Percentiles rank a stretch among this genome's conserved stretches.
Evolutionary conservation across 1,140 invertebrate species (phyloP).

Genomic region (Drosophila littoralis): DNA sequence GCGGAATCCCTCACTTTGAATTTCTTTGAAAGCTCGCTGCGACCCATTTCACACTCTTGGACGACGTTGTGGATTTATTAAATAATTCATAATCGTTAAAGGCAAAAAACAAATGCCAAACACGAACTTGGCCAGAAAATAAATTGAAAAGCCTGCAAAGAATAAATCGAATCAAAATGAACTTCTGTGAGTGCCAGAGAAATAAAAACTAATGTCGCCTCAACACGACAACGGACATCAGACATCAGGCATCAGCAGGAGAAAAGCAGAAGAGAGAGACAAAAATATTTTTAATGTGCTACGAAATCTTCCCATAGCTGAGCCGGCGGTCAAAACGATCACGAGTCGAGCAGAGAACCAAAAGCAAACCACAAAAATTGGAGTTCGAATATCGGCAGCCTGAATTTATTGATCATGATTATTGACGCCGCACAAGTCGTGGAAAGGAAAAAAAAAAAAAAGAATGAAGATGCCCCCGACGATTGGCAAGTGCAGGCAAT

Average conservation of each 20-base stretch:
- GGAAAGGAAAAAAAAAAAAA: slow-evolving; percentile 18
- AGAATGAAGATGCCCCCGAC: slow-evolving; percentile 53
- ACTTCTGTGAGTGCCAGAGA: slow-evolving; percentile 40
- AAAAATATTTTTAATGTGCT: slow-evolving; percentile 48
- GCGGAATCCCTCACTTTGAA: slow-evolving; percentile 3
- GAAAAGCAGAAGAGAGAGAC: slow-evolving; percentile 3
- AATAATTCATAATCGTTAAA: slow-evolving; percentile 55
- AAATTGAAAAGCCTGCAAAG: slow-evolving; percentile 54
- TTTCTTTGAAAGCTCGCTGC: neutral
- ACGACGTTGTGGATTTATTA: slow-evolving; percentile 31
- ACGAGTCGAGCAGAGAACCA: slow-evolving; percentile 46
- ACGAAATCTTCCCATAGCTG: slow-evolving; percentile 69
- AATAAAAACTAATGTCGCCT: slow-evolving; percentile 59
- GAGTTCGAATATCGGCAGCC: slow-evolving; percentile 41
- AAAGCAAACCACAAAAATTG: slow-evolving; percentile 5
- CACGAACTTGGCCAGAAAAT: slow-evolving; percentile 54
- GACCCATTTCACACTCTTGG: slow-evolving; percentile 49
- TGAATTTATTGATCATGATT: slow-evolving; percentile 81
- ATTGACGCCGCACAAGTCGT: slow-evolving; percentile 74
- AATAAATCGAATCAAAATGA: slow-evolving; percentile 51
- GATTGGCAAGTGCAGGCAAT: slow-evolving; percentile 51
- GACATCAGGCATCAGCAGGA: too few species aligned
- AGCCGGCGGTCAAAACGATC: slow-evolving; percentile 65
- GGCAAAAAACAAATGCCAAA: slow-evolving; percentile 34
- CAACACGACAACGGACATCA: slow-evolving; percentile 49